Base-by-base conservation (phyloP, 1,140 invertebrate species). In the Pogonomyrmex barbatus region DNA sequence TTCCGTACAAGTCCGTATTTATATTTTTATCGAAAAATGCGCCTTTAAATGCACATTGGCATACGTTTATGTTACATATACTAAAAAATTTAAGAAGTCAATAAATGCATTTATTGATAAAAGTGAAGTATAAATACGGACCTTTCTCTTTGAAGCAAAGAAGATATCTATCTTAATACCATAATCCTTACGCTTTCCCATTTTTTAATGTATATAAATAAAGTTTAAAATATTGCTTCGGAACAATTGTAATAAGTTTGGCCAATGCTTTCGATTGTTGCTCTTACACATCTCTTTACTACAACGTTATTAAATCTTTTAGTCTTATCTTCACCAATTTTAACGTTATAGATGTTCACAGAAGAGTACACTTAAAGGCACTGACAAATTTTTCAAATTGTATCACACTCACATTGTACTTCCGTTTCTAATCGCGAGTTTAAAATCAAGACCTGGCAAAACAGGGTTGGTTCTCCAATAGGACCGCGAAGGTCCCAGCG, bases 391-490 rank as follows among this genome's bases (percentile, higher is more conserved):
- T 47, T 4, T 24, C 42, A 60, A 60, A 60, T 60, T 12, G 52
- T 54, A 60, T 73, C 79, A 83, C 79, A 83, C 47, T 73, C 67
- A 73, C 79, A 75, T 36, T 47, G 12, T 36, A 81, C 14, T 5
- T 54, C 33, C 6, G 50, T 30, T 17, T 75, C n/a, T 4, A 12
- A 47, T 60, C 47, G 12, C 58, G 68, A 6, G 10, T 12, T 56
- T 50, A 45, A 79, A 79, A 50, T 30, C 39, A 4, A 24, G 24
- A 77, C 30, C 30, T 5, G 8, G n/a, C 10, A 2, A 54, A 30
- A 9, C 36, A 47, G 47, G 39, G 36, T 79, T 39, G 47, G 30
- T 65, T 79, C 36, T 8, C 8, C 60, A 52, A 85, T 30, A 82
- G 77, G 67, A 63, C 77, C 84, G 65, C 75, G 85, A 85, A 58